Conservation (phyloP, 2,888 invertebrate genomes). For the Nymphalis urticae region DNA sequence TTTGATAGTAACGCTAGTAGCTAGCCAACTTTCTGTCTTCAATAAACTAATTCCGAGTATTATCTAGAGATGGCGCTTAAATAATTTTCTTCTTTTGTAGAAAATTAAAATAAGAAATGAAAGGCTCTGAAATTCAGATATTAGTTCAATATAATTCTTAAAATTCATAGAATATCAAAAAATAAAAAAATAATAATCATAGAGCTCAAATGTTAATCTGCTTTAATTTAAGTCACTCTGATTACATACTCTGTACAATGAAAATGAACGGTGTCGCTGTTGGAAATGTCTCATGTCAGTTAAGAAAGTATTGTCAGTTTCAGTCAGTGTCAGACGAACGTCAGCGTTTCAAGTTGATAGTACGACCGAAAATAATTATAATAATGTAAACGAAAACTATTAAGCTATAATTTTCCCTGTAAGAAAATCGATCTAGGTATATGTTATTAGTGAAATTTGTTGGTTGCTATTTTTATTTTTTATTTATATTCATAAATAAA, state of each 20-base stretch:
- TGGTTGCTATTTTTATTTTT: background rate
- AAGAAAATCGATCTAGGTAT: background rate
- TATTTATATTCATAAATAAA: conserved; percentile 4
- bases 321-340: conserved; percentile 14
- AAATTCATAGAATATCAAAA: no score
- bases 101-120: no score
- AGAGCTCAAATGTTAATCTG: no score
- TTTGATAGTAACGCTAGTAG: no score
- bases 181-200: no score
- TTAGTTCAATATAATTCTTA: no score
- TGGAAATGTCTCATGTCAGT: background rate
- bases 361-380: conserved; percentile 3
- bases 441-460: background rate
- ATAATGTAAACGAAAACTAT: conserved; percentile 7
- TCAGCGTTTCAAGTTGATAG: conserved; percentile 12
- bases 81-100: no score
- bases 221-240: no score
- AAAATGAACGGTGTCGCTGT: background rate
- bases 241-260: no score
- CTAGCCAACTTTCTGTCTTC: no score
- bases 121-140: no score
- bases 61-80: background rate
- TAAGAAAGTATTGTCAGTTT: no score
- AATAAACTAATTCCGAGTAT: background rate
- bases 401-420: background rate